Conservation (phyloP, 2,113 vertebrate genomes). For the Oreochromis spilurus region DNA sequence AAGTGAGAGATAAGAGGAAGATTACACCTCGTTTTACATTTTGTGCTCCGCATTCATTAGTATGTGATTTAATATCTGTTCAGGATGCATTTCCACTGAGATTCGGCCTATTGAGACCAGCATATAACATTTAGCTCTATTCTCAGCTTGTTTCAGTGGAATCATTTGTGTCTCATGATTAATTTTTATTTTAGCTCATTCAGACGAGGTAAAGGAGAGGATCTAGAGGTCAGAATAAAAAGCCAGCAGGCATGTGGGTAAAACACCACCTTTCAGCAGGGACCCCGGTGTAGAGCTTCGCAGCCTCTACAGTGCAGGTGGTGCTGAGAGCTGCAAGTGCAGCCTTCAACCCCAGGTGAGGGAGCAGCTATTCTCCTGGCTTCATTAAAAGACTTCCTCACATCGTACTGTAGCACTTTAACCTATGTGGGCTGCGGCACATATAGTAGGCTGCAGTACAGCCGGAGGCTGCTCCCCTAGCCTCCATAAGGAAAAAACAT, state of each 20-base stretch:
- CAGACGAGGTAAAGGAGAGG: not conserved
- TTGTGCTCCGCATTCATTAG: conserved; percentile 30
- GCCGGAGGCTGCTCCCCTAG: not conserved
- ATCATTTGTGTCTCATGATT: not conserved
- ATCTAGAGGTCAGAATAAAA: not conserved
- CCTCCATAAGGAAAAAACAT: conserved; percentile 26
- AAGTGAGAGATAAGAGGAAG: conserved; percentile 51
- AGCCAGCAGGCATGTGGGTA: not conserved
- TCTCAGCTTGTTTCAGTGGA: not conserved
- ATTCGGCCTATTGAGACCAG: not conserved
- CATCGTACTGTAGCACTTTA: conserved; percentile 9
- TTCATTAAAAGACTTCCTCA: conserved; percentile 31
- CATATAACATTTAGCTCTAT: not conserved
- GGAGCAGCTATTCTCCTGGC: conserved; percentile 27
- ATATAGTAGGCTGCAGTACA: conserved; percentile 7
- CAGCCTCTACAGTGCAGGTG: not conserved
- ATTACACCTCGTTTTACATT: conserved; percentile 33
- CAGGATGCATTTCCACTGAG: not conserved
- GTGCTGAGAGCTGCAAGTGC: not conserved
- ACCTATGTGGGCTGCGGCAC: conserved; percentile 1
- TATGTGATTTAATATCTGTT: conserved; percentile 32
- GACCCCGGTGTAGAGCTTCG: not conserved
- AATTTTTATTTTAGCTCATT: not conserved
- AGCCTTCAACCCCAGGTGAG: conserved; percentile 24
- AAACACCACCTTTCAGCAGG: not conserved